Conservation (phyloP, 2,797 vertebrate genomes). For the Tolypeutes matacus region DNA sequence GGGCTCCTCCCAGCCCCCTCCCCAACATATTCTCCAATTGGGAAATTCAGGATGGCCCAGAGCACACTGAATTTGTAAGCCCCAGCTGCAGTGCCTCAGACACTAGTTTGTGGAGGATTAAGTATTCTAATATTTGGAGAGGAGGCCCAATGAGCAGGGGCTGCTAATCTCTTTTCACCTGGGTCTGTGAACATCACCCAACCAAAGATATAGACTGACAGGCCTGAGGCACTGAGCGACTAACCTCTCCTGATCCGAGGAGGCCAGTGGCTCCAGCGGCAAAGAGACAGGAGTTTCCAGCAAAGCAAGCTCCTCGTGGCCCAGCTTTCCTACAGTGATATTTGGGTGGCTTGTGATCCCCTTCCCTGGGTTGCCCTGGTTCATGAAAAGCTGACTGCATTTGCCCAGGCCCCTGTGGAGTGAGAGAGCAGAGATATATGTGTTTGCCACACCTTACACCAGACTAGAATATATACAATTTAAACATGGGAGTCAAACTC, state of each 20-base stretch:
- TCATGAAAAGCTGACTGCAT: neutral
- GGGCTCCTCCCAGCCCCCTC: neutral
- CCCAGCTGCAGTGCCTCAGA: neutral
- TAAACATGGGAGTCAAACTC: neutral
- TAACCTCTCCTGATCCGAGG: neutral
- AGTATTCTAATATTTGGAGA: conserved; percentile 17
- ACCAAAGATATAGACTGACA: neutral
- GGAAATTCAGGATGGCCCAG: neutral
- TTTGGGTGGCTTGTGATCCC: too few relatives aligned
- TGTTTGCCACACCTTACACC: neutral
- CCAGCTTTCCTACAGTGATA: neutral
- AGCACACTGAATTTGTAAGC: neutral
- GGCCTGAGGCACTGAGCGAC: neutral
- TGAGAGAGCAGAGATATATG: neutral
- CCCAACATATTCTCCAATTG: neutral
- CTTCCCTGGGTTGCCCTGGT: neutral
- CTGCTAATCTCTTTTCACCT: neutral
- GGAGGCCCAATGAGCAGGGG: neutral
- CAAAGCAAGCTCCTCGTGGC: neutral
- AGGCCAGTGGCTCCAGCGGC: neutral
- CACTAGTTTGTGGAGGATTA: neutral
- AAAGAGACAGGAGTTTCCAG: too few relatives aligned
- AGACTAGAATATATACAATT: neutral
- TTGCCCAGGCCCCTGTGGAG: neutral
- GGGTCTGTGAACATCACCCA: neutral